Conservation (phyloP, 2,888 invertebrate genomes). For the Cheilosia grossa region DNA sequence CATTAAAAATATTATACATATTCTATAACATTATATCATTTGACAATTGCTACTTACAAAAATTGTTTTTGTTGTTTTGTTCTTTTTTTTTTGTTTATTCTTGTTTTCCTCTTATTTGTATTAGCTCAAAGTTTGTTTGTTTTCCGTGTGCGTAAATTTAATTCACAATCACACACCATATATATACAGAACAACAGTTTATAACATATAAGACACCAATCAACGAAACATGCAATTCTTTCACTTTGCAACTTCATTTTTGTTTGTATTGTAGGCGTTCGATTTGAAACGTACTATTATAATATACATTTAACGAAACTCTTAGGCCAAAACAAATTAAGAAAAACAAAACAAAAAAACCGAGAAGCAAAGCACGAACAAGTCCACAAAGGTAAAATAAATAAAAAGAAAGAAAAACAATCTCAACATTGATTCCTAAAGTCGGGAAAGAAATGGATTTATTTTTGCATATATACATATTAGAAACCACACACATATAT, state of each 20-base stretch:
- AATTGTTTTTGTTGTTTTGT: constrained; percentile 22
- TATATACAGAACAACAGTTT: constrained; percentile 13
- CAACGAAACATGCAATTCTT: constrained; percentile 45
- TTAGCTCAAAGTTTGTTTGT: constrained; percentile 57
- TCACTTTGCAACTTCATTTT: constrained; percentile 36
- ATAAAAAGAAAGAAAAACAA: constrained; percentile 38
- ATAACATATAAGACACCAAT: constrained; percentile 38
- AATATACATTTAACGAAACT: constrained; percentile 31
- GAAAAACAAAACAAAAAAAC: constrained; percentile 14
- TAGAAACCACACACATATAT: constrained; percentile 52
- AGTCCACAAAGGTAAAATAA: constrained; percentile 35
- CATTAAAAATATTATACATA: constrained; percentile 50
- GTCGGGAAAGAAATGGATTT: constrained; percentile 72
- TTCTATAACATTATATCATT: constrained; percentile 54
- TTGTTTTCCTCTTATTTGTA: constrained; percentile 25
- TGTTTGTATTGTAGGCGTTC: constrained; percentile 37
- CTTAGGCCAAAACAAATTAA: constrained; percentile 43
- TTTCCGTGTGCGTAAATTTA: constrained; percentile 44
- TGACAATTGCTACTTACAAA: constrained; percentile 60
- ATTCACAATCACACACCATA: constrained; percentile 40
- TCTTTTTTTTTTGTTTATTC: constrained; percentile 4
- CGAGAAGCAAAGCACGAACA: constrained; percentile 53
- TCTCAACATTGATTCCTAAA: constrained; percentile 73
- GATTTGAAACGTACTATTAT: background rate
- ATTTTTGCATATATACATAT: constrained; percentile 68